phyloP scores from a whole-genome alignment of 2,888 invertebrate genomes.

The Scaptodrosophila latifasciaeformis region DNA sequence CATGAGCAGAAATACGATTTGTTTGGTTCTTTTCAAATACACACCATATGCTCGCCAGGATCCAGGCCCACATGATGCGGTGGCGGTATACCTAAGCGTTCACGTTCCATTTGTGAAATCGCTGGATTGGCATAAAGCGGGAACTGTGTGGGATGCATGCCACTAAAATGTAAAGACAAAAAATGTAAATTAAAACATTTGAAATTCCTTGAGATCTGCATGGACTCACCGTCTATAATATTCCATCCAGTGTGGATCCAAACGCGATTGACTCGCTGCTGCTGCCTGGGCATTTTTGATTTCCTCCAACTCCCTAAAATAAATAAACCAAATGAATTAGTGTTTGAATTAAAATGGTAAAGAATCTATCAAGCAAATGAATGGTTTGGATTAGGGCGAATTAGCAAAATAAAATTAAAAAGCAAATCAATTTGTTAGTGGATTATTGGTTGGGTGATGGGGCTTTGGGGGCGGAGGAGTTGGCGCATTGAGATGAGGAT shows the following conservation, averaged over 20 bases:
- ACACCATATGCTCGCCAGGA: conserved; percentile 92
- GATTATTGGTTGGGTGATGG: conserved; percentile 3
- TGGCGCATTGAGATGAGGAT: conserved; percentile 42
- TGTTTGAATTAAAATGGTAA: conserved; percentile 1
- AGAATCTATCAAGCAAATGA: neutral
- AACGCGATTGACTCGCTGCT: conserved; percentile 79
- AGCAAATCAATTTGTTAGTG: conserved; percentile 23
- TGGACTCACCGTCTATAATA: conserved; percentile 81
- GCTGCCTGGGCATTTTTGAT: conserved; percentile 82
- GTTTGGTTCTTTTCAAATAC: conserved; percentile 48
- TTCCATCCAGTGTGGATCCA: conserved; percentile 91
- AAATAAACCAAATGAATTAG: conserved; percentile 22
- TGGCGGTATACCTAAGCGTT: conserved; percentile 87
- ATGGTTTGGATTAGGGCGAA: conserved; percentile 24
- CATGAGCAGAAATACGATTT: conserved; percentile 45
- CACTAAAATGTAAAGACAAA: conserved; percentile 75
- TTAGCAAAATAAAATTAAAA: conserved; percentile 39
- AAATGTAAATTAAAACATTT: neutral
- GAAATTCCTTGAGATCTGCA: neutral
- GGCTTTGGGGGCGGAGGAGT: conserved; percentile 17
- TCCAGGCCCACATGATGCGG: conserved; percentile 78
- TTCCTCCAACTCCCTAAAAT: conserved; percentile 84
- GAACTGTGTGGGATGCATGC: conserved; percentile 80
- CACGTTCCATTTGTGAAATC: conserved; percentile 89
- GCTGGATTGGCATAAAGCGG: conserved; percentile 84